Conservation (phyloP, 2,113 vertebrate genomes). For the Mobula hypostoma region DNA sequence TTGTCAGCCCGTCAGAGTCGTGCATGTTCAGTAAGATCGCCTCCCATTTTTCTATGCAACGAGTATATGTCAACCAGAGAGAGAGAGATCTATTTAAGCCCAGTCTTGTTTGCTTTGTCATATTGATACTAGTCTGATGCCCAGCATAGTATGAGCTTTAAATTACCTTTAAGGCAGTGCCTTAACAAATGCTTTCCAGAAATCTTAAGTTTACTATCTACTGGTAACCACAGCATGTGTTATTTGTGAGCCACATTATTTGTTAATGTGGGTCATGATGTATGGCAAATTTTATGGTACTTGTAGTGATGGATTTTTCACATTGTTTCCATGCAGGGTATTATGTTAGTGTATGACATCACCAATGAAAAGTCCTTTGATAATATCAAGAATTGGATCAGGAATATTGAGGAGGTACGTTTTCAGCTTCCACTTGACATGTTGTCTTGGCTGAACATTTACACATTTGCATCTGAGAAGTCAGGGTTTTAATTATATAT, state of each 20-base stretch:
- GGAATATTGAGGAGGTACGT: slow-evolving; percentile 89
- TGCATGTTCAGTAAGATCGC: no score
- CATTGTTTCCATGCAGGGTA: slow-evolving; percentile 60
- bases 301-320: neutral
- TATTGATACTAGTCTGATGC: no score
- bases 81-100: no score
- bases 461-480: neutral
- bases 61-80: no score
- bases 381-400: slow-evolving; percentile 95
- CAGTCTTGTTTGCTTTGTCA: no score
- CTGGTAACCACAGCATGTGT: no score
- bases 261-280: neutral
- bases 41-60: no score
- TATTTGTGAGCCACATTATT: neutral
- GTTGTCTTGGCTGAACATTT: neutral
- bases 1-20: no score
- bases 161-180: no score
- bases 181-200: no score
- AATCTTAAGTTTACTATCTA: no score
- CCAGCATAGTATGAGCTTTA: no score
- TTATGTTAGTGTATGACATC: slow-evolving; percentile 95
- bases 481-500: neutral
- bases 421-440: neutral
- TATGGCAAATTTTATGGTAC: neutral
- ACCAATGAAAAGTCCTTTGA: slow-evolving; percentile 95